Evolutionary conservation across 1,140 invertebrate genomes (phyloP).

Genomic region (Sminthurides bifidus): DNA sequence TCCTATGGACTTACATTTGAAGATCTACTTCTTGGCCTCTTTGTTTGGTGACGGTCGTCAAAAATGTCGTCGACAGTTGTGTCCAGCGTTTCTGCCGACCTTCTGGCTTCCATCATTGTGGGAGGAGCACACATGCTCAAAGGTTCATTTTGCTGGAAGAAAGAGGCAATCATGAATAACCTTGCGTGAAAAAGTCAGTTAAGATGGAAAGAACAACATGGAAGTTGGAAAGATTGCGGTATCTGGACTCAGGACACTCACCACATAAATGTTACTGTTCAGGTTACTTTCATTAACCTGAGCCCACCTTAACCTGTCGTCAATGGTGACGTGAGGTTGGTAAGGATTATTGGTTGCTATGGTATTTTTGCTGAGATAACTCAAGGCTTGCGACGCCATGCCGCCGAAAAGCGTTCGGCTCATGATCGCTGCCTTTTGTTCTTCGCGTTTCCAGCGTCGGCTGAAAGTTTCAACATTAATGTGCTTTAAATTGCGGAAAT

Average conservation of each 20-base stretch:
- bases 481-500: too few relatives aligned
- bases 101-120: conserved; percentile 20
- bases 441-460: conserved; percentile 73
- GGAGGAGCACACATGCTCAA: conserved; percentile 27
- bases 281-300: conserved; percentile 55
- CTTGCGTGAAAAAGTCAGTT: neutral
- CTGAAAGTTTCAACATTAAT: conserved; percentile 39
- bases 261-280: conserved; percentile 29
- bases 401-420: conserved; percentile 40
- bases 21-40: conserved; percentile 28
- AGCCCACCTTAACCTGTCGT: conserved; percentile 67
- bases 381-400: conserved; percentile 55
- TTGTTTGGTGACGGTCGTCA: conserved; percentile 24
- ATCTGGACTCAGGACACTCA: conserved; percentile 9
- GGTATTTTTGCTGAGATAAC: conserved; percentile 32
- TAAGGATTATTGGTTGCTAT: conserved; percentile 37
- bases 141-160: conserved; percentile 29
- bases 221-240: neutral
- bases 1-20: conserved; percentile 23
- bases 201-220: neutral
- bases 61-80: conserved; percentile 29
- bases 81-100: conserved; percentile 29
- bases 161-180: neutral
- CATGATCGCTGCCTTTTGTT: conserved; percentile 50
- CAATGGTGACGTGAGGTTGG: conserved; percentile 45